These are phyloP conservation scores for Apostichopus japonicus DNA, from an alignment of 35 echinoderm and acorn worm genomes.

Conservation along the genomic window DNA sequence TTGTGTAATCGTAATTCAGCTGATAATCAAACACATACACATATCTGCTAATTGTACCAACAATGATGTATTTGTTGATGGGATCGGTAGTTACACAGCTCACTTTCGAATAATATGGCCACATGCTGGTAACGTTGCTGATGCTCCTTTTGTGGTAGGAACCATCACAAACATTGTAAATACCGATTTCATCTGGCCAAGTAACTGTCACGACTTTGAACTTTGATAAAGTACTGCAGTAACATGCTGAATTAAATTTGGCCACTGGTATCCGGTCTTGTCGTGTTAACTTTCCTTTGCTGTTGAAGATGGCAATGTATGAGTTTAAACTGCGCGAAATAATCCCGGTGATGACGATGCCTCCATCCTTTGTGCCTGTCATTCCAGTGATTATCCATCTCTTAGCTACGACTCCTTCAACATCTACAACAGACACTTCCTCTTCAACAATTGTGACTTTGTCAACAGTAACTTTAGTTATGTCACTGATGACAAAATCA, in stretches of 20 bases:
- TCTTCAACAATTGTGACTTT: not conserved
- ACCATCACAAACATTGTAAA: not conserved
- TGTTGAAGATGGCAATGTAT: not conserved
- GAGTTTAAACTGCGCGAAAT: not conserved
- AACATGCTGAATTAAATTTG: not conserved
- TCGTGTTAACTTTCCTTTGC: not conserved
- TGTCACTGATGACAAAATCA: too few relatives aligned
- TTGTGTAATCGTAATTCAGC: too few relatives aligned
- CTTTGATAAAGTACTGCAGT: not conserved
- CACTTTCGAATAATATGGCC: not conserved
- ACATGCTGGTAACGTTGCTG: not conserved
- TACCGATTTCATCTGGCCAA: not conserved
- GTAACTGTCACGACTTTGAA: not conserved
- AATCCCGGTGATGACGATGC: not conserved
- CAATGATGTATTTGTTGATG: not conserved
- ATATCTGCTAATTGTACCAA: not conserved
- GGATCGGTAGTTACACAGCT: not conserved
- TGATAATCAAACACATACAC: not conserved
- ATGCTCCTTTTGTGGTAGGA: not conserved
- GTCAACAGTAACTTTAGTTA: not conserved
- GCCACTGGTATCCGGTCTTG: too few relatives aligned
- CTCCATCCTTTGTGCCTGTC: not conserved
- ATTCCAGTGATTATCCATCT: not conserved
- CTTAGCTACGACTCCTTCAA: not conserved
- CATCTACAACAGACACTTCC: not conserved